Conservation (phyloP, 2,797 vertebrate genomes). For the Chloroceryle inda region DNA sequence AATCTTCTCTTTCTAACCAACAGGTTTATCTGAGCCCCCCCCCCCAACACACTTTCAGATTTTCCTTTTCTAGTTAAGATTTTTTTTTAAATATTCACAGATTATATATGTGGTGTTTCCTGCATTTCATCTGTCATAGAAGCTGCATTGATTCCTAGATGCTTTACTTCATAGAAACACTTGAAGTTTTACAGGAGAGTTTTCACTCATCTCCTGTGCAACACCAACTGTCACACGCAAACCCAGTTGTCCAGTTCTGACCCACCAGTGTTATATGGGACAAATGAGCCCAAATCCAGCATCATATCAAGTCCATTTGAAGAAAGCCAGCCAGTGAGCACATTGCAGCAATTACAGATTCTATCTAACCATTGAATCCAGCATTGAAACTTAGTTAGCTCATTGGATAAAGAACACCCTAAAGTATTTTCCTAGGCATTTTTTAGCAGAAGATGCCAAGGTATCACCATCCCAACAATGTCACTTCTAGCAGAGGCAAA, state of each 20-base stretch:
- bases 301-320: neutral
- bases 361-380: neutral
- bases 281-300: neutral
- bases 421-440: neutral
- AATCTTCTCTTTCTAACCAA: neutral
- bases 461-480: neutral
- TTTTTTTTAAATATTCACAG: neutral
- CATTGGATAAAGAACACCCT: neutral
- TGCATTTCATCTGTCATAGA: neutral
- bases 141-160: neutral
- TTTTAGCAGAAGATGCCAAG: neutral
- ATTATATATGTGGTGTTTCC: neutral
- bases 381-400: neutral
- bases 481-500: neutral
- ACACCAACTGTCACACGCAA: accelerated
- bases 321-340: neutral
- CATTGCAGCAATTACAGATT: neutral
- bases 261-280: neutral
- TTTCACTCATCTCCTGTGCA: accelerated
- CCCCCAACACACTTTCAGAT: neutral
- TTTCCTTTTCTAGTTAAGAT: neutral
- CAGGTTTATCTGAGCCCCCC: neutral
- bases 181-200: neutral
- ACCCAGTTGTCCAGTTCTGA: neutral
- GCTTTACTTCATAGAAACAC: neutral